A percentile compares a stretch with the other conserved stretches of the same genome.
These are phyloP conservation scores for Himalopsyche tibetana DNA, from an alignment of 2,888 invertebrate species.

Conservation along the genomic window DNA sequence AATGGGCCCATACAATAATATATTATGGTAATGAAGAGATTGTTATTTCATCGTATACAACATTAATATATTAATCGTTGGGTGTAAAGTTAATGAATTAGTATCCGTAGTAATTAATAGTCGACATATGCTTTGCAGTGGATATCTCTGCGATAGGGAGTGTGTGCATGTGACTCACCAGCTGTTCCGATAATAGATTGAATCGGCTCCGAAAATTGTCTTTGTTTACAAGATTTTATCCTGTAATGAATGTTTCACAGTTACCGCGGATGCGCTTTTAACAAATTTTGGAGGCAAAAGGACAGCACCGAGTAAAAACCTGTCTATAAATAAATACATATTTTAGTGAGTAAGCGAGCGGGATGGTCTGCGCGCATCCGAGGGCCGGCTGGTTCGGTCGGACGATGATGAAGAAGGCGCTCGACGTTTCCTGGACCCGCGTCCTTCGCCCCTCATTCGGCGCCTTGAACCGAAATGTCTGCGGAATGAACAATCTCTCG, in stretches of 20 bases:
- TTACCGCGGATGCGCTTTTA: slow-evolving; percentile 29
- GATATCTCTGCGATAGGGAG: no score
- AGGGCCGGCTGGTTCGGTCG: slow-evolving; percentile 13
- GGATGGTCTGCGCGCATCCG: slow-evolving; percentile 2
- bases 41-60: no score
- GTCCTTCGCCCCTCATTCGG: slow-evolving; percentile 25
- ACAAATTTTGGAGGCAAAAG: slow-evolving; percentile 26
- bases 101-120: no score
- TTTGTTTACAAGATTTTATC: slow-evolving; percentile 38
- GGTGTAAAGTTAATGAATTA: no score
- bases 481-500: not conserved
- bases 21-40: no score
- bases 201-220: not conserved
- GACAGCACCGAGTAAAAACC: not conserved
- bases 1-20: no score
- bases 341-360: slow-evolving; percentile 27
- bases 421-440: slow-evolving; percentile 13
- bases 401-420: slow-evolving; percentile 35
- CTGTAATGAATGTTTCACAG: not conserved
- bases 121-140: no score
- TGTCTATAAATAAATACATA: slow-evolving; percentile 40
- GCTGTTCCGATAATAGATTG: not conserved
- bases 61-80: no score
- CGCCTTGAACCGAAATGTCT: not conserved
- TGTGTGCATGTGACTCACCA: no score